A percentile compares a stretch with the other conserved stretches of the same genome.
These are phyloP conservation scores for Oscheius sp. DNA, from an alignment of 1,140 invertebrate species.

Conservation along the genomic window DNA sequence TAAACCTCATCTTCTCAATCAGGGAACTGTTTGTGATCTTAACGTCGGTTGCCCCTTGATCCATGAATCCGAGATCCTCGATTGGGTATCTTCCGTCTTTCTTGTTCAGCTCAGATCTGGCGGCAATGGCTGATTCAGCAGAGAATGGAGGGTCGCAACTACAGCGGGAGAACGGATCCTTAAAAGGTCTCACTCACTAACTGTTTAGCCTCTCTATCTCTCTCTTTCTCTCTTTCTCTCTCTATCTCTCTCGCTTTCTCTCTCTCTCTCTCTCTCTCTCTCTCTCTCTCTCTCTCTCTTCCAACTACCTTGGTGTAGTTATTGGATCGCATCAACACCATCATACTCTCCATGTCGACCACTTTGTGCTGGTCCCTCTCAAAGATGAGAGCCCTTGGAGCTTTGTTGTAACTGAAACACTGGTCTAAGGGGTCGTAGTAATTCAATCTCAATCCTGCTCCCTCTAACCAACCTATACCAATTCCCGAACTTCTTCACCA, in stretches of 20 bases:
- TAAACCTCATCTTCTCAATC: conserved; percentile 64
- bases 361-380: conserved; percentile 67
- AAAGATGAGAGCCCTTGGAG: conserved; percentile 69
- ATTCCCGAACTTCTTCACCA: conserved; percentile 70
- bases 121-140: conserved; percentile 73
- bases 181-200: conserved; percentile 32
- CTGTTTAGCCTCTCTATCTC: background rate
- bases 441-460: too few relatives aligned
- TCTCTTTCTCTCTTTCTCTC: too few relatives aligned
- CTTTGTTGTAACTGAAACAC: conserved; percentile 64
- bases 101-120: conserved; percentile 72
- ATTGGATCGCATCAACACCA: conserved; percentile 66
- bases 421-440: background rate
- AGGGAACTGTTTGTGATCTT: conserved; percentile 62
- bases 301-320: conserved; percentile 13
- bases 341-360: conserved; percentile 66
- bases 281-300: too few relatives aligned
- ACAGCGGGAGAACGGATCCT: conserved; percentile 72
- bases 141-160: conserved; percentile 72
- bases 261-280: too few relatives aligned
- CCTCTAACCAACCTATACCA: conserved; percentile 70
- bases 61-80: conserved; percentile 36
- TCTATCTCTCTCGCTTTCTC: too few relatives aligned
- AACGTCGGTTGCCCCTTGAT: conserved; percentile 1
- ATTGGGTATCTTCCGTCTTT: conserved; percentile 71